Percentiles rank a stretch among this genome's conserved stretches.
These are phyloP conservation scores for Stenchaetothrips biformis DNA, from an alignment of 2,888 invertebrate genomes.

Conservation along the genomic window DNA sequence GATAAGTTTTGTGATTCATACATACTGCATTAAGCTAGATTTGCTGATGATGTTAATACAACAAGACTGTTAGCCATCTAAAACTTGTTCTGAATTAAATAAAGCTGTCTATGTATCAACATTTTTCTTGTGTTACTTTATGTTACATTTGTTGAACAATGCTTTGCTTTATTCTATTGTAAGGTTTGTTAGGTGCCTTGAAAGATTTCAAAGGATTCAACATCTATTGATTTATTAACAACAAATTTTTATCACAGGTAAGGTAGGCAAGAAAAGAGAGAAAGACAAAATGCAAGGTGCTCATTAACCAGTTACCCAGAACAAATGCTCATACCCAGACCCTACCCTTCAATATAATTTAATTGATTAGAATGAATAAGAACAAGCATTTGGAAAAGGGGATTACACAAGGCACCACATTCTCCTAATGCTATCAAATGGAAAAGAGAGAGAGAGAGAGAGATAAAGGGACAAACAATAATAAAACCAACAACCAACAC, in stretches of 20 bases:
- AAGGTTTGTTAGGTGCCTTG: neutral
- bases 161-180: no score
- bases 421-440: neutral
- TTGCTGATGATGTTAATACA: constrained; percentile 11
- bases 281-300: no score
- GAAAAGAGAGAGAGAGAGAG: neutral
- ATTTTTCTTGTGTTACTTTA: neutral
- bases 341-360: neutral
- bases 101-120: neutral
- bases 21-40: neutral
- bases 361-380: neutral
- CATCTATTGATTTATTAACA: neutral
- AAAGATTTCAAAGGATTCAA: neutral
- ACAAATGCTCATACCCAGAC: neutral
- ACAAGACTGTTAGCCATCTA: neutral
- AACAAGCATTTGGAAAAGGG: neutral
- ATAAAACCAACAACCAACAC: neutral
- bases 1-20: neutral
- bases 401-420: neutral
- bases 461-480: neutral
- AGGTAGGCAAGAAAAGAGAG: neutral
- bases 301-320: no score
- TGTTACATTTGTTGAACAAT: neutral
- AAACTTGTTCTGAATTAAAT: constrained; percentile 13
- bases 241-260: neutral